Conservation (phyloP, 2,888 invertebrate species). For the Diaphora mendica region DNA sequence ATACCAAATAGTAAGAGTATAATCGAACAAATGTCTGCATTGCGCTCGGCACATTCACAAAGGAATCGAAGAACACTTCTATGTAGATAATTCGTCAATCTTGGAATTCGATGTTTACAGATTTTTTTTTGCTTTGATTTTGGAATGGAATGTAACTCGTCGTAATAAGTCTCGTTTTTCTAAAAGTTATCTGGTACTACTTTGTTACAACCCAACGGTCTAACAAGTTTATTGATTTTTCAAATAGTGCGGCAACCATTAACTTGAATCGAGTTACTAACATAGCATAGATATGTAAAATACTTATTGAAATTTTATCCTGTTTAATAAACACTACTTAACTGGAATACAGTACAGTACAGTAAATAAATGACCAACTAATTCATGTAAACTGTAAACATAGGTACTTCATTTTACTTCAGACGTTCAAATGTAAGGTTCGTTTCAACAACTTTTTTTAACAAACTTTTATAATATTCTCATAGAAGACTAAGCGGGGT, state of each 20-base stretch:
- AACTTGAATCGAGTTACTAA: background rate
- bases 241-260: no score
- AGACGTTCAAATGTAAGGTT: background rate
- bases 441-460: no score
- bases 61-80: no score
- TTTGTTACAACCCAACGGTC: no score
- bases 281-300: background rate
- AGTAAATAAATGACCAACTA: no score
- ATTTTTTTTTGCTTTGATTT: background rate
- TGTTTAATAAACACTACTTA: background rate
- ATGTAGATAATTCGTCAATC: background rate
- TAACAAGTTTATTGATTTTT: no score
- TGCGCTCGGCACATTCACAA: no score
- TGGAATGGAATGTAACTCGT: background rate
- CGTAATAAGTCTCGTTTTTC: background rate
- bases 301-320: background rate
- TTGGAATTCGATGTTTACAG: background rate
- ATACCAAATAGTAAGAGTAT: no score
- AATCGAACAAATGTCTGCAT: no score
- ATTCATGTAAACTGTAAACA: no score
- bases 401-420: background rate
- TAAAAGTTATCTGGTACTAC: no score
- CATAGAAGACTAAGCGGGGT: background rate
- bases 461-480: background rate
- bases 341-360: background rate